Base-by-base conservation (phyloP, 2,888 invertebrate species). In the Galerucella nymphaeae region DNA sequence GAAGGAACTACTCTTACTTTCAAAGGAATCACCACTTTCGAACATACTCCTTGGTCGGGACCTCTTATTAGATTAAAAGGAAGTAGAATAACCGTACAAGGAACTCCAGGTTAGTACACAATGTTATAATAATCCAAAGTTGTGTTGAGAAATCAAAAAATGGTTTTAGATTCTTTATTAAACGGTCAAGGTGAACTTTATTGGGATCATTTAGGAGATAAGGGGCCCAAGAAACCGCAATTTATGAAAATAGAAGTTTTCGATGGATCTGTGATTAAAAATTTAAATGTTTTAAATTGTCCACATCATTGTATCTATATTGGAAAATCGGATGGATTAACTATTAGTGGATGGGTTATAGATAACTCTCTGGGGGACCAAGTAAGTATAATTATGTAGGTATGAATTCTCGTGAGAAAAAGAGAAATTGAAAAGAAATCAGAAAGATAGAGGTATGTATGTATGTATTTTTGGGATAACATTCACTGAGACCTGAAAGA, bases 131-230 rank as follows among this genome's bases (percentile, higher is more conserved):
- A 53, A 45, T 13, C 14, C 5, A 13, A 45, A 14, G 14, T 4
- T 1, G 45, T 45, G 0, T 14, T 45, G 0, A 13, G 2, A 45
- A 14, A 45, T 4, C 14, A 45, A 45, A 45, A 45, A 1, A 45
- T 45, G 38, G 5, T 45, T 66, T 63, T 70, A 79, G 78, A 71
- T 45, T 71, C 76, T 10, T 20, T 77, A 58, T 57, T 78, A 20
- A 70, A 79, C 64, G 79, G 79, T 0, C 77, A 79, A 72, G 79
- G 79, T 11, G 71, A 72, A 14, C 48, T 75, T 10, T 79, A 79
- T 42, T 79, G 79, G 79, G 79, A 79, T 66, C 74, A 77, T n/a
- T 10, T 55, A 50, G 79, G 79, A 18, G 77, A 77, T 57, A 75
- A 72, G 67, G 79, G 79, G 11, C 71, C 69, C 8, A 68, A 73